Evolutionary conservation across 2,888 invertebrate species (phyloP).

Genomic region (Ichneumon xanthorius): DNA sequence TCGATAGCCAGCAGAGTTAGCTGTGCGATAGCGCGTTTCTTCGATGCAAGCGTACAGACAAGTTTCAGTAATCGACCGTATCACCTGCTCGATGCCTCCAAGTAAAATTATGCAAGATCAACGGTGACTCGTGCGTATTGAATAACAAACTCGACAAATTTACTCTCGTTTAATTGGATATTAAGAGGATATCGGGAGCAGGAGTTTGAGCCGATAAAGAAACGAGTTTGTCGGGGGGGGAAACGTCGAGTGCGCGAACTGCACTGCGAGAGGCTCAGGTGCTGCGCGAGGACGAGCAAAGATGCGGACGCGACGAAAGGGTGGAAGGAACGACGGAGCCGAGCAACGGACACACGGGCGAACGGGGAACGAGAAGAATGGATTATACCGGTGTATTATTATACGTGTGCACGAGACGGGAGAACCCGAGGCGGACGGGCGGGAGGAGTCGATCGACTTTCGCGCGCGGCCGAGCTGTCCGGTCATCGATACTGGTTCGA

Average conservation of each 20-base stretch:
- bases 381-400: conserved; percentile 25
- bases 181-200: neutral
- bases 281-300: neutral
- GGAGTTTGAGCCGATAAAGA: conserved; percentile 19
- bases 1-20: too few species aligned
- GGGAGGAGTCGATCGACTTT: conserved; percentile 74
- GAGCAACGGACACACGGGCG: conserved; percentile 27
- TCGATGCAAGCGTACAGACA: neutral
- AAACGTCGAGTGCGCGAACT: neutral
- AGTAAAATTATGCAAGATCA: neutral
- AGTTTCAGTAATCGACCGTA: neutral
- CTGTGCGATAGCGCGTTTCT: too few species aligned
- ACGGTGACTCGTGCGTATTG: neutral
- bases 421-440: conserved; percentile 21
- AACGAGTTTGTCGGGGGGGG: conserved; percentile 19
- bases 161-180: neutral
- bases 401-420: neutral
- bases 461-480: conserved; percentile 66
- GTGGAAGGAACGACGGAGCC: conserved; percentile 24
- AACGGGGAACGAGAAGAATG: conserved; percentile 14
- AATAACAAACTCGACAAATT: conserved; percentile 1
- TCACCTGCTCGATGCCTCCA: neutral
- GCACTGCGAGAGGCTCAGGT: neutral
- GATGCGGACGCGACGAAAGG: neutral
- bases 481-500: conserved; percentile 75